Conservation (phyloP, 2,888 invertebrate genomes). For the Ommatoiulus sabulosus region DNA sequence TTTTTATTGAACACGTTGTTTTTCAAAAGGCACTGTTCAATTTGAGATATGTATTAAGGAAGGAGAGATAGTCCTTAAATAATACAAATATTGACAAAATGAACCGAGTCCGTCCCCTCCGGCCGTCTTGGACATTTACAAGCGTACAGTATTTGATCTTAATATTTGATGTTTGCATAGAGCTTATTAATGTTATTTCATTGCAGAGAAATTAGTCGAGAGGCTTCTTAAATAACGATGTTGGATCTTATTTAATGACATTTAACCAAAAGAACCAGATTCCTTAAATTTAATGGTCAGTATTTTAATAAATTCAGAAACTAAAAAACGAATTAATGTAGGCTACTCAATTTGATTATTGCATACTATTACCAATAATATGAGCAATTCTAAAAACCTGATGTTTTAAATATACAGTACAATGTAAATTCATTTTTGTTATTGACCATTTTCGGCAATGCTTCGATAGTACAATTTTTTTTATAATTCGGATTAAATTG, state of each 20-base stretch:
- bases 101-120: background rate
- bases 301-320: no score
- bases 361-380: no score
- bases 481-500: no score
- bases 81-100: slow-evolving; percentile 9
- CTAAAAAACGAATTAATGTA: no score
- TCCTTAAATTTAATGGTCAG: no score
- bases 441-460: no score
- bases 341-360: no score
- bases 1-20: background rate
- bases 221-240: background rate
- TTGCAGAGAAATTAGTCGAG: background rate
- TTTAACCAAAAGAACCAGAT: no score
- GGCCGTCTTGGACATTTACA: background rate
- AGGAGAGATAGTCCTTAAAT: background rate
- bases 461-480: no score
- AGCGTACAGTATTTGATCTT: background rate
- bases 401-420: no score
- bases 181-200: slow-evolving; percentile 11
- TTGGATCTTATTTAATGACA: background rate
- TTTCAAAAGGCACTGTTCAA: background rate
- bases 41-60: background rate
- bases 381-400: no score
- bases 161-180: background rate
- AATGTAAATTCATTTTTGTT: no score